Percentiles rank a stretch among this genome's conserved stretches.
Conservation (phyloP, 2,888 invertebrate genomes). For the Troides helena region DNA sequence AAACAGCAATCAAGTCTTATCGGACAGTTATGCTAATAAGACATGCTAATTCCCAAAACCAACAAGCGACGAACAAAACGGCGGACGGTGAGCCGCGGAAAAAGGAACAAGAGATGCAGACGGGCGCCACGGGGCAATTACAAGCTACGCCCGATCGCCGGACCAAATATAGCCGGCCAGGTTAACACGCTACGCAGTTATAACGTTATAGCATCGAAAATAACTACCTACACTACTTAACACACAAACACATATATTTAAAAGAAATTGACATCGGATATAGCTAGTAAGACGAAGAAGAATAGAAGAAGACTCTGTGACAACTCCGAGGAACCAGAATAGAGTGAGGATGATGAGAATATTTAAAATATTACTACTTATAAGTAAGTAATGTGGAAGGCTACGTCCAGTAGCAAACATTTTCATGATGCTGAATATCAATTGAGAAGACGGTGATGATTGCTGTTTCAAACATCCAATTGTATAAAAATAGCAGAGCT, state of each 20-base stretch:
- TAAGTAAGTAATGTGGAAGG: too few relatives aligned
- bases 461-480: not conserved
- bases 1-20: conserved; percentile 73
- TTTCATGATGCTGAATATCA: too few relatives aligned
- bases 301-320: too few relatives aligned
- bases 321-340: too few relatives aligned
- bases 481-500: conserved; percentile 16
- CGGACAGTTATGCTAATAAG: conserved; percentile 78
- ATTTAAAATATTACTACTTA: too few relatives aligned
- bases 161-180: conserved; percentile 24
- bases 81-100: conserved; percentile 52
- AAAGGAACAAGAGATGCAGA: conserved; percentile 67
- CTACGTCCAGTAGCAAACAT: too few relatives aligned
- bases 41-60: conserved; percentile 80
- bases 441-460: too few relatives aligned
- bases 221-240: not conserved
- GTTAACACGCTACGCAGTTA: conserved; percentile 16
- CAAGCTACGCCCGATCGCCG: conserved; percentile 43
- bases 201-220: conserved; percentile 3
- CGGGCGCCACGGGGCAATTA: conserved; percentile 78
- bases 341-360: too few relatives aligned
- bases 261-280: not conserved
- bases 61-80: conserved; percentile 69
- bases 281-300: too few relatives aligned
- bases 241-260: not conserved